Base-by-base conservation (phyloP, 2,888 invertebrate genomes). In the Temnothorax unifasciatus region DNA sequence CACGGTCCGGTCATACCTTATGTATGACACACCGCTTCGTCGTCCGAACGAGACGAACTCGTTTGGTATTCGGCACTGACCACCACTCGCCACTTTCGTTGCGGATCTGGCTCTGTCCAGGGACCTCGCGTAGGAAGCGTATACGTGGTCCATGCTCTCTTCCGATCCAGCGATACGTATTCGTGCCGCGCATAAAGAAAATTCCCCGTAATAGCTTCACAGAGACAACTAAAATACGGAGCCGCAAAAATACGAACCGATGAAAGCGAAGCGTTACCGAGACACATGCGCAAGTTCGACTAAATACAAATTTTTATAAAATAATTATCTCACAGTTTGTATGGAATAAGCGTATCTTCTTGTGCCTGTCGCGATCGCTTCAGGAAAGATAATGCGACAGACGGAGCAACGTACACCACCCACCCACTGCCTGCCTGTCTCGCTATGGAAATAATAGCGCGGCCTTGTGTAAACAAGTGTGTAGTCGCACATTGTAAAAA, bases 31-130 rank as follows among this genome's bases (percentile, higher is more conserved):
- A 91, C 87, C 92, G 90, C 90, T 74, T 59, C 92, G 89, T 92
- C 92, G 75, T 61, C 63, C 63, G 13, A 92, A 90, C 88, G 85
- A 92, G 93, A 90, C 90, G 90, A 88, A 88, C 89, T 91, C 93
- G 93, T 94, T 95, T 94, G 91, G 95, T 95, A 95, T 95, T 94
- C 95, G 93, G 92, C 91, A 92, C 94, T 93, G 94, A 93, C 93
- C 94, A 93, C 93, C 94, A 88, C 93, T 93, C 91, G 92, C 92
- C 94, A 94, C 94, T 94, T 94, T 94, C 92, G 89, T 93, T 74
- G 74, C 88, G 91, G 92, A 92, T 93, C 94, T 92, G 92, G 91
- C 90, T 92, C 84, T 66, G 71, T 86, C 83, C 61, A 76, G 63
- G 73, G 68, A 81, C 77, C 63, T 73, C 18, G 68, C 50, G 21